Evolutionary conservation across 2,888 invertebrate genomes (phyloP).

Genomic region (Caenorhabditis sp.): DNA sequence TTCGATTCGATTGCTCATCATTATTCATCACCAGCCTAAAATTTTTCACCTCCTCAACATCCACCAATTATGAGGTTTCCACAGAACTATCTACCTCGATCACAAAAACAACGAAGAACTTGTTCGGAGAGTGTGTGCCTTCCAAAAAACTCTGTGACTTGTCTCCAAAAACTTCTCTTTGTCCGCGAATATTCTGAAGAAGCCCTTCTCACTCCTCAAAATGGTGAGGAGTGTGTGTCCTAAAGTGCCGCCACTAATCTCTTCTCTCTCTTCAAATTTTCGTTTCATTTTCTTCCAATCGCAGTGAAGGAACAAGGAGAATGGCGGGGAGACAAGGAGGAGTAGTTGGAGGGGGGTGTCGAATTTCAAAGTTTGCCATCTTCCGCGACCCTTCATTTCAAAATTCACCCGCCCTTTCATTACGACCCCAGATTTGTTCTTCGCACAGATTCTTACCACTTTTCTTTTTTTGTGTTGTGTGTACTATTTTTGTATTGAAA

Average conservation of each 20-base stretch:
- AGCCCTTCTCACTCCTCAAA: slow-evolving; percentile 7
- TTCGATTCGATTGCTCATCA: too few relatives aligned
- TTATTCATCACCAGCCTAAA: too few relatives aligned
- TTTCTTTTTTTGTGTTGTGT: too few relatives aligned
- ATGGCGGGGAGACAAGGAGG: not conserved
- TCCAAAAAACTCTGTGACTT: too few relatives aligned
- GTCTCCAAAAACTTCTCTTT: not conserved
- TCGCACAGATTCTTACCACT: not conserved
- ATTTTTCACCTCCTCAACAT: too few relatives aligned
- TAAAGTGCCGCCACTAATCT: slow-evolving; percentile 23
- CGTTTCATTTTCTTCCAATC: slow-evolving; percentile 11
- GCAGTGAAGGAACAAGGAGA: not conserved
- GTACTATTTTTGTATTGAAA: not conserved
- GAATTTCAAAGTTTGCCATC: slow-evolving; percentile 51
- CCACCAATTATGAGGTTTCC: not conserved
- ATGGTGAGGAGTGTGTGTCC: not conserved
- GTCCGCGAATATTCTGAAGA: slow-evolving; percentile 10
- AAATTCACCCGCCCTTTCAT: not conserved
- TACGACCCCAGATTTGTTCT: not conserved
- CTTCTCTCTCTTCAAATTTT: not conserved
- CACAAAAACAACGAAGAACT: slow-evolving; percentile 12
- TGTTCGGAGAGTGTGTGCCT: not conserved
- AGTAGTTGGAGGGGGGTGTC: slow-evolving; percentile 9
- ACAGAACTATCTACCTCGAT: not conserved
- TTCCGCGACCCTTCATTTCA: not conserved